Conservation (phyloP, 2,888 invertebrate species). For the Troilus luridus region DNA sequence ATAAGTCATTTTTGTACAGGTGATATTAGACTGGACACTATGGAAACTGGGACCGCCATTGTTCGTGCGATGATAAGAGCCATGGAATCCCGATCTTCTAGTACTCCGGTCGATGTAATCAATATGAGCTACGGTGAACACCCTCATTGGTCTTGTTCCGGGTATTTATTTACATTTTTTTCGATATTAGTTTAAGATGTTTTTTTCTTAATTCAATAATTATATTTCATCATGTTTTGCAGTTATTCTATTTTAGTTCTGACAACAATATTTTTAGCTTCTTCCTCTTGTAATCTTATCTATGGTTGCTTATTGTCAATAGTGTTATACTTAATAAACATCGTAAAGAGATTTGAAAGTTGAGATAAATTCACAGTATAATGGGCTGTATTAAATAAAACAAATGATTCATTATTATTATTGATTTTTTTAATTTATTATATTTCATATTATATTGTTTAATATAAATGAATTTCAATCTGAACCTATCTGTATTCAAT, state of each 20-base stretch:
- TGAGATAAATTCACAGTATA: too few species aligned
- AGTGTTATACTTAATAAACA: too few species aligned
- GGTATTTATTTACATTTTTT: constrained; percentile 73
- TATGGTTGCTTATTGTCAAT: too few species aligned
- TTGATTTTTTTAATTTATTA: too few species aligned
- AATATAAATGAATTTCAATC: too few species aligned
- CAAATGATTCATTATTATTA: too few species aligned
- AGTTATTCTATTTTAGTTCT: neutral
- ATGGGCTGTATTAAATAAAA: too few species aligned
- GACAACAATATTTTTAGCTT: too few species aligned
- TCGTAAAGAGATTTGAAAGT: too few species aligned
- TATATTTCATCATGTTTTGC: neutral
- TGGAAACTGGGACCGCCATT: constrained; percentile 97
- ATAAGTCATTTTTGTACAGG: constrained; percentile 69
- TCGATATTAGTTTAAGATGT: neutral
- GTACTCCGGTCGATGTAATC: constrained; percentile 81
- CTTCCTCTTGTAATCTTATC: too few species aligned
- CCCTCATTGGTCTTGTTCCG: constrained; percentile 90
- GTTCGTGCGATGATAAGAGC: constrained; percentile 92
- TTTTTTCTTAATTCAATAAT: neutral
- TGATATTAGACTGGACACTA: constrained; percentile 91
- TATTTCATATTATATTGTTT: too few species aligned
- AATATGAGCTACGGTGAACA: constrained; percentile 99
- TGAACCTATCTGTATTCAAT: too few species aligned
- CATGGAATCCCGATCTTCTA: constrained; percentile 77